Evolutionary conservation across 2,797 vertebrate species (phyloP), one percentile per base, ranked within the genome.

Genomic region (Chanos chanos): DNA sequence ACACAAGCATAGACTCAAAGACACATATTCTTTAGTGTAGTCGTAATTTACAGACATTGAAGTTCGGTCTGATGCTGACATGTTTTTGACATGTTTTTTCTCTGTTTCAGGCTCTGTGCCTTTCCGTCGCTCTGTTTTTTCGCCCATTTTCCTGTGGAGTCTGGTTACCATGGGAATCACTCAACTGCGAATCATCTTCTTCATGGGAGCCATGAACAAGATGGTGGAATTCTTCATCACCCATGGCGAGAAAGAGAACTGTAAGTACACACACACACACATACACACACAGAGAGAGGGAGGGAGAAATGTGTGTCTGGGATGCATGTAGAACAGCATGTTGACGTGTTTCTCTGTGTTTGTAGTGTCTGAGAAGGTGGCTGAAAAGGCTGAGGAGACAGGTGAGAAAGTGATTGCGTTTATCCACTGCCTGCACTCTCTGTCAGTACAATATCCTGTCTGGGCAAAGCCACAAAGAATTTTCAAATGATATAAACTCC

Each of bases 181-280:
- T 28, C 94, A 96, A 79, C 71, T 96, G 34, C 89, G 94, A 8
- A 73, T 96, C 69, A 95, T 96, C 68, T 96, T 95, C 83, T 96
- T 89, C 79, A 94, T 95, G 94, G 94, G 92, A 0, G 89, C 92
- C 22, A 93, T 96, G 93, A 95, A 94, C 84, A 95, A 91, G 82
- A 93, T 96, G 91, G 74, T 96, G 70, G 92, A 93, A 85, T 92
- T 87, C 62, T 36, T 92, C 25, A 82, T 94, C 15, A 86, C 68
- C 0, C 74, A 79, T 0, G 86, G 87, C 16, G 4, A 74, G 31
- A n/a, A 70, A n/a, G n/a, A n/a, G 2, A 53, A 86, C 5, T 76
- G 94, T 95, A 62, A 94, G 89, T 79, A n/a, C 52, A 27, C 0
- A 47, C 2, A 4, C 18, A n/a, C 4, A 24, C 28, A n/a, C 19